Percentiles rank a stretch among this genome's conserved stretches.
Conservation (phyloP, 2,113 vertebrate species). For the Paracanthobrama guichenoti region DNA sequence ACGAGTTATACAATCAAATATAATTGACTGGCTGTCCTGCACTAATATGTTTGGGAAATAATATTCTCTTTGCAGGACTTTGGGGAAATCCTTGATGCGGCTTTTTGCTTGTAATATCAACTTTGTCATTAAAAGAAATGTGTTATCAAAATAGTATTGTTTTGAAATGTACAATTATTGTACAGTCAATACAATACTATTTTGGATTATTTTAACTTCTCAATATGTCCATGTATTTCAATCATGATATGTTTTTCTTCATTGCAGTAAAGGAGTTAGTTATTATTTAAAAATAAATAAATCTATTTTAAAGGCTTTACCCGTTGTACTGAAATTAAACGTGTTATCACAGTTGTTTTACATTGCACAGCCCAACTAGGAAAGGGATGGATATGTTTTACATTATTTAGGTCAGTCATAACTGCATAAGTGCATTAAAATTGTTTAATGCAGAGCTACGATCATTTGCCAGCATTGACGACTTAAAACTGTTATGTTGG, state of each 20-base stretch:
- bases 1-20: not conserved
- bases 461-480: too few relatives aligned
- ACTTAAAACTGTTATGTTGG: too few relatives aligned
- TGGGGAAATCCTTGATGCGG: not conserved
- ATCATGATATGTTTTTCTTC: not conserved
- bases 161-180: too few relatives aligned
- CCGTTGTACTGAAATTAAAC: not conserved
- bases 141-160: too few relatives aligned
- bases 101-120: slow-evolving; percentile 33
- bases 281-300: not conserved
- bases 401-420: not conserved
- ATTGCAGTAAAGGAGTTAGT: slow-evolving; percentile 54
- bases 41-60: not conserved
- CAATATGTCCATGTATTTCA: slow-evolving; percentile 29
- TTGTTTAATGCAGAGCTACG: too few relatives aligned
- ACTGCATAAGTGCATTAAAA: too few relatives aligned
- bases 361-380: slow-evolving; percentile 50
- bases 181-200: not conserved
- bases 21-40: not conserved
- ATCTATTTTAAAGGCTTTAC: not conserved
- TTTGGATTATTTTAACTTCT: not conserved
- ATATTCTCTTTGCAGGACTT: slow-evolving; percentile 10
- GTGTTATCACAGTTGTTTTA: not conserved
- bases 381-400: not conserved
- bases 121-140: slow-evolving; percentile 7